These are phyloP conservation scores for Dasyurus viverrinus DNA, from an alignment of 2,113 vertebrate genomes.

Conservation along the genomic window DNA sequence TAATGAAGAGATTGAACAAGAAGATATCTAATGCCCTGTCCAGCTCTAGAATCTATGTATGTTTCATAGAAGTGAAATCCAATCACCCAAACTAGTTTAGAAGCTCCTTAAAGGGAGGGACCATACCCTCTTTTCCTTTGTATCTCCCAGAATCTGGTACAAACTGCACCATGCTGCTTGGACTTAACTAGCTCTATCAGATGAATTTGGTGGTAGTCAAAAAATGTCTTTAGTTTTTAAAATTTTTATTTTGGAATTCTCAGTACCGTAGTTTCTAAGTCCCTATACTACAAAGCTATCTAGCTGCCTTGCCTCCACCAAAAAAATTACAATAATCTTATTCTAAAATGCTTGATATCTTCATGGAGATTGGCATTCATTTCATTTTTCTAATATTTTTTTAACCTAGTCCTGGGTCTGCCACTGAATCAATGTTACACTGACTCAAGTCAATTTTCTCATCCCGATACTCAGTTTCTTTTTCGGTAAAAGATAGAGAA, in stretches of 20 bases:
- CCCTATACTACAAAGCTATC: background rate
- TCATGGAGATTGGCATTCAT: background rate
- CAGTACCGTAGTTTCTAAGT: background rate
- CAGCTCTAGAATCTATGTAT: background rate
- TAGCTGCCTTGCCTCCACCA: background rate
- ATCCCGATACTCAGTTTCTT: background rate
- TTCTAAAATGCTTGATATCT: background rate
- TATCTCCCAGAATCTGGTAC: background rate
- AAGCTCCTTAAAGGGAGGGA: background rate
- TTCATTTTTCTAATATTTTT: background rate
- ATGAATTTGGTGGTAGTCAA: background rate
- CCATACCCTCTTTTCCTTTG: background rate
- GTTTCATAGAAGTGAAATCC: too few relatives aligned
- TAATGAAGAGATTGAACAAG: background rate
- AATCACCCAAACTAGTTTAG: background rate
- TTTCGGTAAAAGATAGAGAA: background rate
- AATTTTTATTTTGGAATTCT: background rate
- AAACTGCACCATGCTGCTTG: background rate
- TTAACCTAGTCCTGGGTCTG: background rate
- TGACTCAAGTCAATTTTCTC: background rate
- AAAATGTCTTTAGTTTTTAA: background rate
- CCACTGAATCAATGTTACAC: background rate
- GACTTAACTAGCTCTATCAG: background rate
- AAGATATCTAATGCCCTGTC: background rate
- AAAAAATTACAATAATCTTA: background rate